Evolutionary conservation across 2,888 invertebrate species (phyloP).

Genomic region (Microctonus brassicae): DNA sequence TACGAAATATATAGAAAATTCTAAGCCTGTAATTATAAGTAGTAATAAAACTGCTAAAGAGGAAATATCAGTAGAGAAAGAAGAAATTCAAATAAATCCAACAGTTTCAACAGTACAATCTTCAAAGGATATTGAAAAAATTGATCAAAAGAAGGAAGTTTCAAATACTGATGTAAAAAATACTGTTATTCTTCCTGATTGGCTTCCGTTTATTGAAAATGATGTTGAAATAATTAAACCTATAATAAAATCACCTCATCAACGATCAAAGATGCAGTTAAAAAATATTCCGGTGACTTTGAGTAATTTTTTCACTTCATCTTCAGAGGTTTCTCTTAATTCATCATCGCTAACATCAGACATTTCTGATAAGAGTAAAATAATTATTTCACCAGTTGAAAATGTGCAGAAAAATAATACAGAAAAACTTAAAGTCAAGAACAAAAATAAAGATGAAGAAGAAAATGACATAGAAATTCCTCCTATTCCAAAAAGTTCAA

Average conservation of each 20-base stretch:
- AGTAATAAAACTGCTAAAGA: conserved; percentile 15
- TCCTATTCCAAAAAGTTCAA: conserved; percentile 74
- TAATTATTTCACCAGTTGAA: conserved; percentile 7
- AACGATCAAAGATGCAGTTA: conserved; percentile 76
- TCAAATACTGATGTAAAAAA: conserved; percentile 11
- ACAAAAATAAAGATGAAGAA: conserved; percentile 19
- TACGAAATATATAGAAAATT: conserved; percentile 71
- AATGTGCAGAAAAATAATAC: conserved; percentile 31
- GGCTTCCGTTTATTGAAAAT: conserved; percentile 69
- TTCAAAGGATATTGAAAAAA: conserved; percentile 15
- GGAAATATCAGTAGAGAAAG: conserved; percentile 43
- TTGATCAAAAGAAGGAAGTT: conserved; percentile 35
- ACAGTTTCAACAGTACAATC: conserved; percentile 19
- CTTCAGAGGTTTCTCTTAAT: background rate
- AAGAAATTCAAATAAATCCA: conserved; percentile 45
- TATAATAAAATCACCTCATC: conserved; percentile 76
- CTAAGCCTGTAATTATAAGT: conserved; percentile 58
- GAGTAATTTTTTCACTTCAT: conserved; percentile 49
- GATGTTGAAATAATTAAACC: conserved; percentile 69
- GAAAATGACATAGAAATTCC: conserved; percentile 53
- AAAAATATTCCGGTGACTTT: conserved; percentile 71
- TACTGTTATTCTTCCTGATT: conserved; percentile 65
- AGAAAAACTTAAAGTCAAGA: conserved; percentile 21
- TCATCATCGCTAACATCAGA: conserved; percentile 15
- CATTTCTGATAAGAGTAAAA: conserved; percentile 40